Conservation (phyloP, 1,140 invertebrate species). For the Cotesia typhae region DNA sequence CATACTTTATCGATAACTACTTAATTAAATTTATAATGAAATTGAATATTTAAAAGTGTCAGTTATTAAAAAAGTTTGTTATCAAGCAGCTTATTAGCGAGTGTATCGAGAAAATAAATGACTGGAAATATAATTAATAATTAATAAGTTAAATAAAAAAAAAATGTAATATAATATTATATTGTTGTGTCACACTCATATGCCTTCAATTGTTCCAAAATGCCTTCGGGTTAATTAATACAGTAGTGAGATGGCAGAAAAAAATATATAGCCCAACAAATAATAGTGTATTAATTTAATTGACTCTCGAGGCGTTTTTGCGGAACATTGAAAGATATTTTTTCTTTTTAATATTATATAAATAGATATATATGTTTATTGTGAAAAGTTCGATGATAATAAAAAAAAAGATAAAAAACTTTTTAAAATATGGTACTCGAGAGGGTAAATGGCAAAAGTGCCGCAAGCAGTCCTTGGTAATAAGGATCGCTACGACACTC, state of each 20-base stretch:
- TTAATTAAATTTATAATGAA: too few relatives aligned
- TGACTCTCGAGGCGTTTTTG: constrained; percentile 3
- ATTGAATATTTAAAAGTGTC: too few relatives aligned
- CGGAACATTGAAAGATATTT: not conserved
- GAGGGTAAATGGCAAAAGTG: constrained; percentile 25
- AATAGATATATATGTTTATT: constrained; percentile 7
- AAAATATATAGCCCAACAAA: not conserved
- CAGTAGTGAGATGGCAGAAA: not conserved
- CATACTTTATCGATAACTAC: too few relatives aligned
- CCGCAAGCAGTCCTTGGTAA: constrained; percentile 30
- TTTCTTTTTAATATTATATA: constrained; percentile 3
- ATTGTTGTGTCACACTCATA: not conserved
- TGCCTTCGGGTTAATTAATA: not conserved
- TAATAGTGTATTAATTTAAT: not conserved
- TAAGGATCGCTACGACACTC: constrained; percentile 32
- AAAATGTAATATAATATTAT: not conserved
- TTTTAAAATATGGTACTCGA: constrained; percentile 26
- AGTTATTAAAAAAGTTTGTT: not conserved
- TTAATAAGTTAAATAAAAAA: not conserved
- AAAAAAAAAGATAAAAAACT: not conserved
- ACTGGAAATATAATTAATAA: not conserved
- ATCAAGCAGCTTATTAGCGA: not conserved
- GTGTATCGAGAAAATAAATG: not conserved
- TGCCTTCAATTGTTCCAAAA: not conserved
- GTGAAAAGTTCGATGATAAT: not conserved